These are phyloP conservation scores for Trachelus stipa DNA, from an alignment of 2,888 invertebrate genomes.

Conservation along the genomic window DNA sequence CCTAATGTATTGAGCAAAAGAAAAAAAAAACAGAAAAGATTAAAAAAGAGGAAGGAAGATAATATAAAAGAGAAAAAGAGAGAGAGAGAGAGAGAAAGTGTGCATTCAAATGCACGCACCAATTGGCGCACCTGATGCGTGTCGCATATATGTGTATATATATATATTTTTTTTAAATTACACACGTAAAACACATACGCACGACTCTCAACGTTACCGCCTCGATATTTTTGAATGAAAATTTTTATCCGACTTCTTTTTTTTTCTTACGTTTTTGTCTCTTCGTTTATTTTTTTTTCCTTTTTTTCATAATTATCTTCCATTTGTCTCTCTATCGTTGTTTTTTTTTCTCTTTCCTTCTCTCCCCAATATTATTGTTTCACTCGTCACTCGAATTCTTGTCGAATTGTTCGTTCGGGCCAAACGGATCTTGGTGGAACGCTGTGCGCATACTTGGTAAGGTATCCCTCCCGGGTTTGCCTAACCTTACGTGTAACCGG, in stretches of 20 bases:
- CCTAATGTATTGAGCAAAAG: background rate
- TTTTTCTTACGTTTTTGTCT: background rate
- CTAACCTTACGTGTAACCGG: conserved; percentile 56
- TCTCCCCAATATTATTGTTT: conserved; percentile 7
- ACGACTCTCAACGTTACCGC: background rate
- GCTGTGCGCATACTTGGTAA: conserved; percentile 42
- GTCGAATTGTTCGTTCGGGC: conserved; percentile 31
- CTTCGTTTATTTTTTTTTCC: background rate
- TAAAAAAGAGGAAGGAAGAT: background rate
- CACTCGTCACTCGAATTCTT: conserved; percentile 9
- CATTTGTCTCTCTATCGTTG: background rate
- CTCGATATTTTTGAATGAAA: background rate
- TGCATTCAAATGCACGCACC: background rate
- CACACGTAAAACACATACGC: background rate
- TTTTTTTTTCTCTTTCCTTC: conserved; percentile 9
- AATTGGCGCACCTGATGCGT: background rate
- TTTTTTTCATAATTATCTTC: background rate
- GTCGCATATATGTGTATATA: background rate
- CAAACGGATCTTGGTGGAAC: conserved; percentile 23
- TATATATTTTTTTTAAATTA: background rate
- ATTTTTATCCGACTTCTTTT: background rate
- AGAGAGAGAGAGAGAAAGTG: background rate
- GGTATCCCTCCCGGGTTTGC: conserved; percentile 26
- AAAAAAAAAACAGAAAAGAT: background rate
- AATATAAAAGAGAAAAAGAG: background rate